Conservation (phyloP, 2,113 vertebrate species). For the Pagrus major region DNA sequence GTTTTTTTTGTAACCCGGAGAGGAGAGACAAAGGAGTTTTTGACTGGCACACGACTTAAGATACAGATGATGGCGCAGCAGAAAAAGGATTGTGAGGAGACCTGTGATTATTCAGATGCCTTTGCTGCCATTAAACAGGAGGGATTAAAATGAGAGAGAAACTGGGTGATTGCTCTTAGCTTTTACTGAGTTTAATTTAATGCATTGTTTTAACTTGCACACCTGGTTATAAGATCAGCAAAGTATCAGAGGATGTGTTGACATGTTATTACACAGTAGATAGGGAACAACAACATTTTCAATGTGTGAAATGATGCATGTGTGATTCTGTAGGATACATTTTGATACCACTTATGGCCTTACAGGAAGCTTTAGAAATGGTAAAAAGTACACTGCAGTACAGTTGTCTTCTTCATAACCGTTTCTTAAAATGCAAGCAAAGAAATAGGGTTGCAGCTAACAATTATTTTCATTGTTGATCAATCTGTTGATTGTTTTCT, state of each 20-base stretch:
- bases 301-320: neutral
- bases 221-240: conserved; percentile 44
- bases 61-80: conserved; percentile 53
- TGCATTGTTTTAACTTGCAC: conserved; percentile 42
- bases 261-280: conserved; percentile 42
- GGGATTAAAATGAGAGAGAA: conserved; percentile 54
- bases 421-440: neutral
- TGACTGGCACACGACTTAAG: conserved; percentile 50
- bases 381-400: neutral
- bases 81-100: conserved; percentile 54
- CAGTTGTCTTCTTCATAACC: neutral
- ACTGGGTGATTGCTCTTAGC: conserved; percentile 29
- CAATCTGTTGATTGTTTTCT: too few relatives aligned
- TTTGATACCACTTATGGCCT: neutral
- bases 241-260: conserved; percentile 45
- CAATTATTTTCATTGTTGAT: too few relatives aligned
- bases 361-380: neutral
- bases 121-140: conserved; percentile 60
- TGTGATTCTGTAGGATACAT: conserved; percentile 1
- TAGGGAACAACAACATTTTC: neutral
- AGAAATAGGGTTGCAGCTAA: too few relatives aligned
- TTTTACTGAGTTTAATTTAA: conserved; percentile 60
- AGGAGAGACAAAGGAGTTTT: conserved; percentile 53
- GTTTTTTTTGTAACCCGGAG: conserved; percentile 25
- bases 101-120: conserved; percentile 72